These are phyloP conservation scores for Melanchra persicariae DNA, from an alignment of 2,888 invertebrate genomes.

Conservation along the genomic window DNA sequence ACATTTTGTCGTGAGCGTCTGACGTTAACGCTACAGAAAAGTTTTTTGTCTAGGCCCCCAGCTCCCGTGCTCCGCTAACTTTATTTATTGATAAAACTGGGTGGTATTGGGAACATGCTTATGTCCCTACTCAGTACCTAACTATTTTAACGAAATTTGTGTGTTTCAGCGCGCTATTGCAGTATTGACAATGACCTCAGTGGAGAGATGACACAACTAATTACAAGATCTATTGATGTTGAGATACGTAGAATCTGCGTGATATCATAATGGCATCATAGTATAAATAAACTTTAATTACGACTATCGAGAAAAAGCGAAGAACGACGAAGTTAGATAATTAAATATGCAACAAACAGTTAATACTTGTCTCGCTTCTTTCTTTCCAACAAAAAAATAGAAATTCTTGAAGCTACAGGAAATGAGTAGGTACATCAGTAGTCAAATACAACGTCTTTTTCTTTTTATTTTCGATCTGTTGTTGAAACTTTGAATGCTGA, in stretches of 20 bases:
- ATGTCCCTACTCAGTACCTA: too few species aligned
- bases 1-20: too few species aligned
- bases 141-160: too few species aligned
- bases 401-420: conserved; percentile 7
- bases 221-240: neutral
- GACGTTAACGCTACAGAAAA: too few species aligned
- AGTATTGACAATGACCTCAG: conserved; percentile 7
- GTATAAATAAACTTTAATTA: neutral
- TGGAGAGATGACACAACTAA: neutral
- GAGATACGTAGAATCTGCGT: neutral
- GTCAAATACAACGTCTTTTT: neutral
- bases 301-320: neutral
- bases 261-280: neutral
- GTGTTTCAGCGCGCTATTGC: neutral
- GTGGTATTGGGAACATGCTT: too few species aligned
- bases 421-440: conserved; percentile 6
- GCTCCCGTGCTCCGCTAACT: too few species aligned
- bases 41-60: too few species aligned
- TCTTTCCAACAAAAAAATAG: neutral
- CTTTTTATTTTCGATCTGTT: neutral
- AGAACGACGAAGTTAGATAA: neutral
- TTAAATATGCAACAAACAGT: neutral
- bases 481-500: conserved; percentile 29
- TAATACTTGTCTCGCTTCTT: neutral
- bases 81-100: too few species aligned